These are phyloP conservation scores for Typhlomys cinereus DNA, from an alignment of 2,113 vertebrate species.

Conservation along the genomic window DNA sequence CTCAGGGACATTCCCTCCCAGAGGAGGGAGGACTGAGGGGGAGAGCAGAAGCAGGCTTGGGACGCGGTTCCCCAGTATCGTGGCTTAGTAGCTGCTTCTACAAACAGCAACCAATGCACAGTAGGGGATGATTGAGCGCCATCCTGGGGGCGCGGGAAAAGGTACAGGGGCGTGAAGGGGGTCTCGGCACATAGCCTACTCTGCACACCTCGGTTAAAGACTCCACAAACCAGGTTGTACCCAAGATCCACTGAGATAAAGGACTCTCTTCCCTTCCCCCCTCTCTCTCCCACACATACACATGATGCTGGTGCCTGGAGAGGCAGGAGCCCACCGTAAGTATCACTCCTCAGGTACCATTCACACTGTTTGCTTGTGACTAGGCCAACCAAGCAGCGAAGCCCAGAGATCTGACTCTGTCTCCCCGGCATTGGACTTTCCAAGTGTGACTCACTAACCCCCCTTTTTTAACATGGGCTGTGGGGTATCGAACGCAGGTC, in stretches of 20 bases:
- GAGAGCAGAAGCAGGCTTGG: not conserved
- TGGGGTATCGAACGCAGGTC: not conserved
- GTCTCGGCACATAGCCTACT: not conserved
- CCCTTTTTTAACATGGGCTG: too few relatives aligned
- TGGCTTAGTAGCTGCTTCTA: not conserved
- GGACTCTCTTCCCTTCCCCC: not conserved
- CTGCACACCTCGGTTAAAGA: not conserved
- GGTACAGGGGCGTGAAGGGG: accelerated
- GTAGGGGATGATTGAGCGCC: too few relatives aligned
- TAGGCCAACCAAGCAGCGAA: too few relatives aligned
- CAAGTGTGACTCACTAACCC: not conserved
- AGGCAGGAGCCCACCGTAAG: not conserved
- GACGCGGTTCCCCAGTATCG: not conserved
- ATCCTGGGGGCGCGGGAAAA: not conserved
- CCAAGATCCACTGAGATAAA: not conserved
- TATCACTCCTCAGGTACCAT: not conserved
- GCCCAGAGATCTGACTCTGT: not conserved
- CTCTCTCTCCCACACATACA: too few relatives aligned
- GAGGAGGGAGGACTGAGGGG: too few relatives aligned
- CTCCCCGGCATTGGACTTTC: not conserved
- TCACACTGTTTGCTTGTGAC: not conserved
- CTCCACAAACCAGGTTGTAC: not conserved
- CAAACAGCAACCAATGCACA: not conserved
- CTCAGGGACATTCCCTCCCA: not conserved
- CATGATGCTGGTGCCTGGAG: too few relatives aligned